Percentiles rank a stretch among this genome's conserved stretches.
phyloP scores from a whole-genome alignment of 1,140 invertebrate genomes.

The Trichogramma pretiosum region DNA sequence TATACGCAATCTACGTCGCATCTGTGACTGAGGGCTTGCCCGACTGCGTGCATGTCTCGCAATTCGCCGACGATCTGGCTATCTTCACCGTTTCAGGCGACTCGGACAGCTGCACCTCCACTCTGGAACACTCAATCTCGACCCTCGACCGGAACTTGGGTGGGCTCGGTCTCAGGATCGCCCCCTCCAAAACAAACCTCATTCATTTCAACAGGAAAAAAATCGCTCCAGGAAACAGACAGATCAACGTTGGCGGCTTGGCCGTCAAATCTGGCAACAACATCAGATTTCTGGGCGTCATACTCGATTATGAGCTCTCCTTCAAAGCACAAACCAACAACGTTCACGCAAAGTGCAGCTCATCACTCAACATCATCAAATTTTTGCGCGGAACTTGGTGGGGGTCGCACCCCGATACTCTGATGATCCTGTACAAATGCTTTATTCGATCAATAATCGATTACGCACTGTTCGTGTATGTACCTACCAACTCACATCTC shows the following conservation, averaged over 20 bases:
- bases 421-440: constrained; percentile 9
- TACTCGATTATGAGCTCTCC: neutral
- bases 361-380: constrained; percentile 3
- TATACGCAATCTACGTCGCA: neutral
- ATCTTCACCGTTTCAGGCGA: too few relatives aligned
- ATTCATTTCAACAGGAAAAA: too few relatives aligned
- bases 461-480: constrained; percentile 10
- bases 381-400: constrained; percentile 11
- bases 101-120: too few relatives aligned
- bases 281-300: neutral
- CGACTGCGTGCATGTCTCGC: neutral
- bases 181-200: too few relatives aligned
- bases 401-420: constrained; percentile 4
- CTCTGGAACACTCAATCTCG: too few relatives aligned
- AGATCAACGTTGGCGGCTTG: neutral
- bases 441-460: constrained; percentile 13
- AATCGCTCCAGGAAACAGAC: neutral
- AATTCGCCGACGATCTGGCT: neutral
- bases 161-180: too few relatives aligned
- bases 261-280: neutral
- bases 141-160: too few relatives aligned
- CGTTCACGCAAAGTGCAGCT: neutral
- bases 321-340: neutral
- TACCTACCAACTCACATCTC: neutral
- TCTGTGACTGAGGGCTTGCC: neutral